These are phyloP conservation scores for Athalia cordata DNA, from an alignment of 2,888 invertebrate species.

Conservation along the genomic window DNA sequence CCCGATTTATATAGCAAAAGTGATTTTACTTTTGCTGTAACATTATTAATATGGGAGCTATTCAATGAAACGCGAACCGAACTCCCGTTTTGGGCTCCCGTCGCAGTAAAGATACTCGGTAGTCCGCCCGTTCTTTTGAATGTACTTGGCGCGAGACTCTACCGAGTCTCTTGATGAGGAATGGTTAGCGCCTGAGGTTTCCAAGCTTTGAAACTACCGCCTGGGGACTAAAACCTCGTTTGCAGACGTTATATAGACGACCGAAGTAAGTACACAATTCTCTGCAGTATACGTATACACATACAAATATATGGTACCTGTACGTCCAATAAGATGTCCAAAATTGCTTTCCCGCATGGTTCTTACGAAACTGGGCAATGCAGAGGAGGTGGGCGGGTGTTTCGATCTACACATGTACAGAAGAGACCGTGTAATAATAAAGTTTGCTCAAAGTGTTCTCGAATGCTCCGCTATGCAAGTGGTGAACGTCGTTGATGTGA, in stretches of 20 bases:
- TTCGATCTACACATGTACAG: neutral
- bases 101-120: no score
- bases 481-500: neutral
- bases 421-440: slow-evolving; percentile 26
- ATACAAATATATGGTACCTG: neutral
- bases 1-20: no score
- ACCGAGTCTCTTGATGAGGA: no score
- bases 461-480: slow-evolving; percentile 52
- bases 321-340: neutral
- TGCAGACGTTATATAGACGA: slow-evolving; percentile 2
- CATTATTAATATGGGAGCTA: no score
- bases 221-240: slow-evolving; percentile 54
- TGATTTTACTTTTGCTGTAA: no score
- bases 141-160: no score
- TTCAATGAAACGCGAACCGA: no score
- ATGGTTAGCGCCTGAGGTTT: slow-evolving; percentile 22
- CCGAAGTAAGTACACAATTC: neutral
- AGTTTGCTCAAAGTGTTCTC: slow-evolving; percentile 23
- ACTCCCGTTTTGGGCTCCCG: no score
- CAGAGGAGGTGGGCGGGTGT: no score
- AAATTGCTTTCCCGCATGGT: neutral
- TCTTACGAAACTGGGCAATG: neutral
- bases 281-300: no score
- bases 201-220: slow-evolving; percentile 49
- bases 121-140: no score